Percentiles rank a stretch among this genome's conserved stretches.
phyloP scores from a whole-genome alignment of 2,888 invertebrate genomes.

The Galerucella nymphaeae region DNA sequence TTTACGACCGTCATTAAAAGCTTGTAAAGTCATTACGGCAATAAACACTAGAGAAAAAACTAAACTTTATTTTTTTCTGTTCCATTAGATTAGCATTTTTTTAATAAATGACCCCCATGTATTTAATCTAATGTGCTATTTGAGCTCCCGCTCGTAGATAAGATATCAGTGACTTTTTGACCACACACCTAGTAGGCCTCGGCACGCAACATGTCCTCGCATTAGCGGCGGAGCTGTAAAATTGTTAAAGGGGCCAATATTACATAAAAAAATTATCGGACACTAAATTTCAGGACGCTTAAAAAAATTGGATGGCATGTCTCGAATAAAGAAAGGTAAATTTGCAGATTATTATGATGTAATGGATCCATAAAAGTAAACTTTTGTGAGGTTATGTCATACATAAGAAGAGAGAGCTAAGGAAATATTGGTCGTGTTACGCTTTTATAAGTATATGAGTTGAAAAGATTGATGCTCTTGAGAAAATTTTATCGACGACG shows the following conservation, averaged over 20 bases:
- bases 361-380: too few relatives aligned
- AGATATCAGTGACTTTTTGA: conserved; percentile 22
- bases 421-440: too few relatives aligned
- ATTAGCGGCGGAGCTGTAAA: not conserved
- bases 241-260: not conserved
- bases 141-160: conserved; percentile 16
- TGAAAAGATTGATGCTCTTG: too few relatives aligned
- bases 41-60: conserved; percentile 27
- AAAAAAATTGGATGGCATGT: too few relatives aligned
- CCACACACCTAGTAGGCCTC: conserved; percentile 16
- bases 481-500: too few relatives aligned
- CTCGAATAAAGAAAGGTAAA: too few relatives aligned
- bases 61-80: conserved; percentile 35
- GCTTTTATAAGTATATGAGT: too few relatives aligned
- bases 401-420: too few relatives aligned
- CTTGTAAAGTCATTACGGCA: conserved; percentile 30
- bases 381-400: too few relatives aligned
- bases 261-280: too few relatives aligned
- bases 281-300: too few relatives aligned
- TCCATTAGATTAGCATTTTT: conserved; percentile 36
- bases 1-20: conserved; percentile 34
- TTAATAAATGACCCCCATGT: conserved; percentile 30
- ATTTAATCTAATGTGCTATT: conserved; percentile 19
- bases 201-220: conserved; percentile 5
- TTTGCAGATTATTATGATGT: too few relatives aligned